Base-by-base conservation (phyloP, 2,113 vertebrate genomes). In the Phylloscopus trochilus region DNA sequence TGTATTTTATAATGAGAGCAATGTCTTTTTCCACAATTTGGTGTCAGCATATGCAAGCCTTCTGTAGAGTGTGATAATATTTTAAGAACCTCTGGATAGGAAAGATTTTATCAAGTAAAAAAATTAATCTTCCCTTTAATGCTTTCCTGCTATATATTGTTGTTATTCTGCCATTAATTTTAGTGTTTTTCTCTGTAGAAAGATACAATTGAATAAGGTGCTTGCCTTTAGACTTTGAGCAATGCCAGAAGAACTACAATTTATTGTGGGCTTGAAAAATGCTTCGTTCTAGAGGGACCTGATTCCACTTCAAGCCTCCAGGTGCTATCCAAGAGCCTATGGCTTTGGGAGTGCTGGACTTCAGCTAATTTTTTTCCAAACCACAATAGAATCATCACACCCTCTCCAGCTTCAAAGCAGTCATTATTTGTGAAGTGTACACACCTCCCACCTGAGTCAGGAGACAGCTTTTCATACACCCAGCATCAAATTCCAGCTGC, bases 21-120 rank as follows among this genome's bases (percentile, higher is more conserved):
- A 92, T 93, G 91, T 90, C 88, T 97, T 95, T 95, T 85, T 87
- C 63, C 80, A 89, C 92, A 89, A 58, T 84, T 97, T 96, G 80
- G 56, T 96, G 53, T 91, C 85, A 95, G 92, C 86, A 88, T 89
- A 89, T 93, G 53, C 92, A 73, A 79, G 35, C 41, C 89, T 95
- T 93, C 81, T 95, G 91, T 92, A 67, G 94, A 92, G 56, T 67
- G 67, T 14, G 89, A 27, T 64, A 79, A 66, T 91, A 90, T 95
- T 95, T 91, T 91, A 92, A 60, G 86, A 88, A 74, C 44, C 21
- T 73, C 41, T 83, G 55, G 26, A 37, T 41, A 82, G 31, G 44
- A 33, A 92, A 83, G 70, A 76, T 89, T 92, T 95, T 91, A 69
- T 51, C n/a, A 17, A 39, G 52, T 78, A 49, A 87, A 85, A 90